Evolutionary conservation across 2,113 vertebrate genomes (phyloP).

Genomic region (Callaeas wilsoni): DNA sequence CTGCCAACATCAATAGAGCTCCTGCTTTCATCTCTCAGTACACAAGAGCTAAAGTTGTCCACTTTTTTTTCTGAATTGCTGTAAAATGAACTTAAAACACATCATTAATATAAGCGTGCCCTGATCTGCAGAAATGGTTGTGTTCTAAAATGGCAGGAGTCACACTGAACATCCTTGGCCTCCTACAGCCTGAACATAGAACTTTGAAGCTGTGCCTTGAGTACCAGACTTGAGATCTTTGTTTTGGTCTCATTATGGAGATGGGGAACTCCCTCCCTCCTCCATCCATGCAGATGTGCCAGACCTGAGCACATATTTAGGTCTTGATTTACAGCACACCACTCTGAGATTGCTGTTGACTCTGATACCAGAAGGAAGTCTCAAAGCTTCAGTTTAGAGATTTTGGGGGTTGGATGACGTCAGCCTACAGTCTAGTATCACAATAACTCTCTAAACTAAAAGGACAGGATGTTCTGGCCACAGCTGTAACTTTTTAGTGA

Average conservation of each 20-base stretch:
- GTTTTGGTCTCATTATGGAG: background rate
- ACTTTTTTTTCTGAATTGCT: background rate
- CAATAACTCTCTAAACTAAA: background rate
- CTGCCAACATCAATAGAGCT: constrained; percentile 6
- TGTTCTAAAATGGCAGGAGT: background rate
- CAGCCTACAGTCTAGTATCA: background rate
- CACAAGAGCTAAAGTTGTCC: background rate
- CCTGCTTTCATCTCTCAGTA: background rate
- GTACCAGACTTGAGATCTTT: background rate
- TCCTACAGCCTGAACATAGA: background rate
- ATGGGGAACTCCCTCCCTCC: background rate
- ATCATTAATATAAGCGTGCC: background rate
- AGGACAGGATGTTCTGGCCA: background rate
- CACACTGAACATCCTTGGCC: background rate
- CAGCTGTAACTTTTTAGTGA: background rate
- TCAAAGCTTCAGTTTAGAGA: background rate
- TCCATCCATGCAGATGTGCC: background rate
- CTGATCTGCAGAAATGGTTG: background rate
- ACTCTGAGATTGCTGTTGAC: background rate
- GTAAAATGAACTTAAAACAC: background rate
- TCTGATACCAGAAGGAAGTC: background rate
- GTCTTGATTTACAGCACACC: background rate
- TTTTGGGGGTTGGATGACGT: background rate
- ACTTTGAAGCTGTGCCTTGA: background rate
- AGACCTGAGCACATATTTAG: background rate